These are phyloP conservation scores for Psammodynastes pulverulentus DNA, from an alignment of 2,113 vertebrate species.

Conservation along the genomic window DNA sequence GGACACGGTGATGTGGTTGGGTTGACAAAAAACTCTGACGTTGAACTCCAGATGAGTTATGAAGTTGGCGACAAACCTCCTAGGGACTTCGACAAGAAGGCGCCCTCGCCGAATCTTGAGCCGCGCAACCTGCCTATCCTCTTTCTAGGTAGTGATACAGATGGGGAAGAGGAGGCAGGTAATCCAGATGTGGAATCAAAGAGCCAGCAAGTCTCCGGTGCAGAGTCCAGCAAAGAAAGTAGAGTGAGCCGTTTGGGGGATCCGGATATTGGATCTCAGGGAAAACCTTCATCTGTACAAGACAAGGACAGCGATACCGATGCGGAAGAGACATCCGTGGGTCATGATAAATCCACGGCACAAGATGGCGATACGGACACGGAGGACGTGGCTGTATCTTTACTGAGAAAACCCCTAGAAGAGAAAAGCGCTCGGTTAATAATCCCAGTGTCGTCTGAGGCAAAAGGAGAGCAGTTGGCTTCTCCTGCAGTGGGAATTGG, in stretches of 20 bases:
- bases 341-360: not conserved
- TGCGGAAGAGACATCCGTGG: not conserved
- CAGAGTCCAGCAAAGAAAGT: not conserved
- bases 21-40: not conserved
- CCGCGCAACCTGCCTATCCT: not conserved
- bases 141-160: not conserved
- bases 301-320: conserved; percentile 5
- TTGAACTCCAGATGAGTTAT: not conserved
- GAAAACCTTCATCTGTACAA: not conserved
- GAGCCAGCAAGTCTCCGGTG: not conserved
- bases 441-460: not conserved
- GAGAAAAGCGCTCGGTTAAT: not conserved
- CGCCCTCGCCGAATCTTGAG: not conserved
- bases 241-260: not conserved
- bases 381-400: not conserved
- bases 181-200: not conserved
- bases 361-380: not conserved
- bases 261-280: not conserved
- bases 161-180: conserved; percentile 24
- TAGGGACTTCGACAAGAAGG: not conserved
- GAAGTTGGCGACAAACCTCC: not conserved
- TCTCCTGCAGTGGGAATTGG: not conserved
- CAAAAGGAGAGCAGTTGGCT: not conserved
- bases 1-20: not conserved
- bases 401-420: not conserved